Percentiles rank a stretch among this genome's conserved stretches.
Conservation (phyloP, 2,113 vertebrate genomes). For the Lophochroa leadbeateri region DNA sequence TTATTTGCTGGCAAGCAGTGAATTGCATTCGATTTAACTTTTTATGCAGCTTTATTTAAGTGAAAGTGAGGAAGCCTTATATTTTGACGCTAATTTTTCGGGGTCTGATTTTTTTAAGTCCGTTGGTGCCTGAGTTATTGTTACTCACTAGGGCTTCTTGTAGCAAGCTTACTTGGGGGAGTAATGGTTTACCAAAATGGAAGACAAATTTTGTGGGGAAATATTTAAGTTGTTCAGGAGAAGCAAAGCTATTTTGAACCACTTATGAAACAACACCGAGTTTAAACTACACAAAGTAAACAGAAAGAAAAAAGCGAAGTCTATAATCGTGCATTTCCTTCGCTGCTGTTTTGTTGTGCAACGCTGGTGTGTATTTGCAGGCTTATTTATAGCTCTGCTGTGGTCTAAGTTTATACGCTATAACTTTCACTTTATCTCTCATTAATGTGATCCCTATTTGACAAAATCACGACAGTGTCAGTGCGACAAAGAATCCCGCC, state of each 20-base stretch:
- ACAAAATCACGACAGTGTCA: not conserved
- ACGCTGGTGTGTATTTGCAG: slow-evolving; percentile 23
- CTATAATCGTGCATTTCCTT: slow-evolving; percentile 66
- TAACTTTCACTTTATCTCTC: slow-evolving; percentile 74
- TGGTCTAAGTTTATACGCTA: slow-evolving; percentile 64
- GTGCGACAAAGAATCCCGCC: not conserved
- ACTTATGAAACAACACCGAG: not conserved
- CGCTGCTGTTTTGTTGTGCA: slow-evolving; percentile 65
- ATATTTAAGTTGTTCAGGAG: not conserved
- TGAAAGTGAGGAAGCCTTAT: not conserved
- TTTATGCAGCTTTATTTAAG: not conserved
- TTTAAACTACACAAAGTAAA: slow-evolving; percentile 69
- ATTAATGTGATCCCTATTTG: slow-evolving; percentile 34
- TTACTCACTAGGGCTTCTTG: not conserved
- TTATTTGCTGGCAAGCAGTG: not conserved
- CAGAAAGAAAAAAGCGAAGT: slow-evolving; percentile 14
- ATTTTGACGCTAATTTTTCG: not conserved
- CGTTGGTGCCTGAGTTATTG: not conserved
- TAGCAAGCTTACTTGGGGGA: not conserved
- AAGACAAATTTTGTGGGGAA: not conserved
- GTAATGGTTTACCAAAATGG: not conserved
- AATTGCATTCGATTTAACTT: not conserved
- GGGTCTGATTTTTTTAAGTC: not conserved
- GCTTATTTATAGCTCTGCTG: slow-evolving; percentile 65
- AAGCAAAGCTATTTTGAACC: not conserved